A percentile compares a stretch with the other conserved stretches of the same genome.
phyloP scores from a whole-genome alignment of 2,888 invertebrate genomes.

The Microctonus aethiopoides region DNA sequence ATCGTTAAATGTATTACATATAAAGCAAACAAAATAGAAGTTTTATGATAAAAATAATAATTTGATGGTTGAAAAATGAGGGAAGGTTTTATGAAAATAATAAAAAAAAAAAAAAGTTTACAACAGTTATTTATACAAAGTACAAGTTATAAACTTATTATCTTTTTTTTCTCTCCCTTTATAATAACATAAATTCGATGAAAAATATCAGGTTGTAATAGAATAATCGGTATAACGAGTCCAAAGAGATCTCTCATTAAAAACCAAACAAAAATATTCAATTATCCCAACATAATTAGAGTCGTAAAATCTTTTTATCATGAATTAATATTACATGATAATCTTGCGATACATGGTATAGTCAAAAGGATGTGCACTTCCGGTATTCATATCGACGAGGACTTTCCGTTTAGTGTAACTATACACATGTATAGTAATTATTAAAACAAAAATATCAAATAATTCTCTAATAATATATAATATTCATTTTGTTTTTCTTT shows the following conservation, averaged over 20 bases:
- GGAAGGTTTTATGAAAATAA: background rate
- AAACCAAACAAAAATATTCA: background rate
- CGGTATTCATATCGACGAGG: slow-evolving; percentile 19
- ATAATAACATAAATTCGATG: background rate
- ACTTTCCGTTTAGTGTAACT: slow-evolving; percentile 3
- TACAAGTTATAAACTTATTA: background rate
- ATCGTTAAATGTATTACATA: background rate
- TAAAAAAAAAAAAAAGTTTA: background rate
- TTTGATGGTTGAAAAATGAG: background rate
- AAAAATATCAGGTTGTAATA: background rate
- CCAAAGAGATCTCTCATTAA: background rate
- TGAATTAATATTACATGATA: slow-evolving; percentile 30
- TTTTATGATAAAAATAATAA: background rate
- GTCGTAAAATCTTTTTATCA: background rate
- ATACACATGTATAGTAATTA: background rate
- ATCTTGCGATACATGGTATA: slow-evolving; percentile 23
- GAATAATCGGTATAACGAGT: background rate
- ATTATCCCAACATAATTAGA: background rate
- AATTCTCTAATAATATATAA: background rate
- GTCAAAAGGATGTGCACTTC: slow-evolving; percentile 42
- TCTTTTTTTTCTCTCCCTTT: background rate
- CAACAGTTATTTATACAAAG: background rate
- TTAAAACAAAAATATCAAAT: background rate
- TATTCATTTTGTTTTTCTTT: slow-evolving; percentile 7
- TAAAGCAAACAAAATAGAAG: background rate